phyloP scores from a whole-genome alignment of 2,797 vertebrate genomes.

The Podarcis siculus region DNA sequence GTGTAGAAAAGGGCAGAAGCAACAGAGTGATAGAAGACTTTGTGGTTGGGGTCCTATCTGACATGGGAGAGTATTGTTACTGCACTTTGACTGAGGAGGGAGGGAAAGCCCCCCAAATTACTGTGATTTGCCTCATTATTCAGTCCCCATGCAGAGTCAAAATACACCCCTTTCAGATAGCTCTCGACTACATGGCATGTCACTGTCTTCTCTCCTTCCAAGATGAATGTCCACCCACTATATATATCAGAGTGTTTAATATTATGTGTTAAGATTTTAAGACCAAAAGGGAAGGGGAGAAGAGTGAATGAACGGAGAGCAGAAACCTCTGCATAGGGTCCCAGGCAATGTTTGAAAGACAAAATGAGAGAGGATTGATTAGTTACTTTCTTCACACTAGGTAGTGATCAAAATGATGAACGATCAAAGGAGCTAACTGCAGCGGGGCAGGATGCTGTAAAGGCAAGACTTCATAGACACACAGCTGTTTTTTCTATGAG shows the following conservation, averaged over 20 bases:
- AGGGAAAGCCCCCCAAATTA: too few species aligned
- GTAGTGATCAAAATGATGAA: slow-evolving; percentile 62
- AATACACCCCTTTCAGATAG: not conserved
- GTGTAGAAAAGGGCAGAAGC: too few species aligned
- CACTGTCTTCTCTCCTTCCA: slow-evolving; percentile 13
- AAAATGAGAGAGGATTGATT: slow-evolving; percentile 62
- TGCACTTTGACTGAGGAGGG: too few species aligned
- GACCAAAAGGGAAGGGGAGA: slow-evolving; percentile 13
- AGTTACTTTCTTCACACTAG: slow-evolving; percentile 51
- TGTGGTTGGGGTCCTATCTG: too few species aligned
- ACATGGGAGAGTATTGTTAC: too few species aligned
- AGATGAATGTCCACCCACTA: slow-evolving; percentile 18
- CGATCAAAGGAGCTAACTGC: slow-evolving; percentile 61
- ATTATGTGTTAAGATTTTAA: slow-evolving; percentile 18
- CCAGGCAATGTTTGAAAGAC: slow-evolving; percentile 18
- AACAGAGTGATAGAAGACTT: too few species aligned
- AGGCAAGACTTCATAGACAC: slow-evolving; percentile 42
- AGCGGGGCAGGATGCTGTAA: slow-evolving; percentile 16
- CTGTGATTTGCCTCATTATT: too few species aligned
- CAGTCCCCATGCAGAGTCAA: too few species aligned
- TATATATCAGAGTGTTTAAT: slow-evolving; percentile 37
- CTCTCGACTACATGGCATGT: not conserved
- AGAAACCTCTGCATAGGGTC: not conserved
- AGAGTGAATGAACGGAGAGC: slow-evolving; percentile 8
- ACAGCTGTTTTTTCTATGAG: slow-evolving; percentile 39